phyloP scores from a whole-genome alignment of 2,888 invertebrate species.

The Latheticus oryzae region DNA sequence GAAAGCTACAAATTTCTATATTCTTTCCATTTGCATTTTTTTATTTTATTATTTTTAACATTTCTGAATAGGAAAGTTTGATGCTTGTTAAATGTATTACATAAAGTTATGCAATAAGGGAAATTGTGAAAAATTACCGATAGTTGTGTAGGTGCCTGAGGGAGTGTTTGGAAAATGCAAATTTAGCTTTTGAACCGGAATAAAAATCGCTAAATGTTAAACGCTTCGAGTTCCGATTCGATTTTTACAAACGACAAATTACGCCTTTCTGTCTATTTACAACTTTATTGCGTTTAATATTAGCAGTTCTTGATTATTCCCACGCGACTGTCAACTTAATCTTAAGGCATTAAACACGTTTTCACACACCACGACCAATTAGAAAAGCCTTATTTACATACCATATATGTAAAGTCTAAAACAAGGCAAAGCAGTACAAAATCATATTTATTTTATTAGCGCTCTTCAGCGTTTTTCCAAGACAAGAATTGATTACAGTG shows the following conservation, averaged over 20 bases:
- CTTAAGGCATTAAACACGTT: constrained; percentile 26
- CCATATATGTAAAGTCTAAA: neutral
- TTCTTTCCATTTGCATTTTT: constrained; percentile 2
- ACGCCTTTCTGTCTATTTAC: constrained; percentile 26
- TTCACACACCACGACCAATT: constrained; percentile 17
- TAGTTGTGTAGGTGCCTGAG: neutral
- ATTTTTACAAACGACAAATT: constrained; percentile 16
- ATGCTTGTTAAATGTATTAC: no score
- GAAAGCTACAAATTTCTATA: no score
- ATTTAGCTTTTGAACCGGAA: neutral
- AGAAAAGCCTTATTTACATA: constrained; percentile 14
- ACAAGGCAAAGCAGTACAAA: no score
- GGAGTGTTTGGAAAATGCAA: constrained; percentile 9
- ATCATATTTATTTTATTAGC: no score
- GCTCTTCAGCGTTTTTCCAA: neutral
- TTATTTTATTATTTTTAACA: no score
- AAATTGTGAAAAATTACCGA: no score
- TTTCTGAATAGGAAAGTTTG: no score
- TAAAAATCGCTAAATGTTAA: constrained; percentile 2
- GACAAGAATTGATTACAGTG: neutral
- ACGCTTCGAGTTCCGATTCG: constrained; percentile 7
- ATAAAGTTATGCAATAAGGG: no score
- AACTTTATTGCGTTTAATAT: constrained; percentile 34
- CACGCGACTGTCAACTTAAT: constrained; percentile 35
- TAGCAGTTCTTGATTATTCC: constrained; percentile 33